Percentiles rank a stretch among this genome's conserved stretches.
Conservation (phyloP, 1,140 invertebrate genomes). For the Cydia strobilella region DNA sequence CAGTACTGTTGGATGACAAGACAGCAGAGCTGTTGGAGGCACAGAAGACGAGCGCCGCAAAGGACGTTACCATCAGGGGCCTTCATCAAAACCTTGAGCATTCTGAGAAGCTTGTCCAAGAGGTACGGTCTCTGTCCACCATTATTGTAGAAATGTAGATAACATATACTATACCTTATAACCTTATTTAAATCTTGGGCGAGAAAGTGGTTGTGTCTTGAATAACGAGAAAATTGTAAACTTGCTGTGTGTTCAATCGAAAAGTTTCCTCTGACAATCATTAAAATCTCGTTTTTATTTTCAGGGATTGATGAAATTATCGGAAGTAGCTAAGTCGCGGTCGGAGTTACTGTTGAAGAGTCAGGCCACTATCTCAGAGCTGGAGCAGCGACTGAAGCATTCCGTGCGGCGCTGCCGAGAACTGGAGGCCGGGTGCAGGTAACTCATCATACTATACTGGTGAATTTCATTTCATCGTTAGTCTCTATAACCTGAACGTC, state of each 20-base stretch:
- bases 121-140: slow-evolving; percentile 41
- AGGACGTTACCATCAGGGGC: slow-evolving; percentile 38
- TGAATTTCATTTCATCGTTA: too few species aligned
- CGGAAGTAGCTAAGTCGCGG: slow-evolving; percentile 45
- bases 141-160: too few species aligned
- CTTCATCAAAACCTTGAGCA: slow-evolving; percentile 47
- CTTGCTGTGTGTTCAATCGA: too few species aligned
- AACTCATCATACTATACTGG: neutral
- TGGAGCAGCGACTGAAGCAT: slow-evolving; percentile 43
- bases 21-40: slow-evolving; percentile 40
- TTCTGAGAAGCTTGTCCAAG: slow-evolving; percentile 42
- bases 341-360: slow-evolving; percentile 41
- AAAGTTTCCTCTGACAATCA: too few species aligned
- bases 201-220: too few species aligned
- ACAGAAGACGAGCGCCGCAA: slow-evolving; percentile 40
- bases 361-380: slow-evolving; percentile 38
- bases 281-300: neutral
- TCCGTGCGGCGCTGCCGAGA: slow-evolving; percentile 38
- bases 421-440: slow-evolving; percentile 39
- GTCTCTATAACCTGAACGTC: too few species aligned
- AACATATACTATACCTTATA: neutral
- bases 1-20: slow-evolving; percentile 48
- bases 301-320: slow-evolving; percentile 35
- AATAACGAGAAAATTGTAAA: too few species aligned
- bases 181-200: neutral